Evolutionary conservation across 2,797 vertebrate genomes (phyloP).

Genomic region (Cuculus canorus): DNA sequence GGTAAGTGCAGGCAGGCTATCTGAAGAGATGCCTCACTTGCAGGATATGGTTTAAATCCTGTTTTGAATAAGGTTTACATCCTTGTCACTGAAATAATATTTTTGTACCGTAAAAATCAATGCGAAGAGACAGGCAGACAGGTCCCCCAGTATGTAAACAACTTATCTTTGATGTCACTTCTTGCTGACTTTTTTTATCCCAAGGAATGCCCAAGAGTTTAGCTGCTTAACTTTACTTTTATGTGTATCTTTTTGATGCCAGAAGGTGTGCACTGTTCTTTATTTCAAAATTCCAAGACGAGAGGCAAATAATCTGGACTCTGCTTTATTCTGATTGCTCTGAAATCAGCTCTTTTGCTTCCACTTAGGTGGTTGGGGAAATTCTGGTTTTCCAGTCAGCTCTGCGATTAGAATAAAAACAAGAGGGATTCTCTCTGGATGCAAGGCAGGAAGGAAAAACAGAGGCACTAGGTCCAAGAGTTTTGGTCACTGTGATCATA

Average conservation of each 20-base stretch:
- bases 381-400: conserved; percentile 48
- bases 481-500: conserved; percentile 58
- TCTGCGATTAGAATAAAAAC: conserved; percentile 37
- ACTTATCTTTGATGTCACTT: conserved; percentile 75
- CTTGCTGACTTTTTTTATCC: conserved; percentile 60
- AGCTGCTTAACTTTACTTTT: conserved; percentile 11
- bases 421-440: conserved; percentile 38
- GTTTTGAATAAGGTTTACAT: conserved; percentile 99
- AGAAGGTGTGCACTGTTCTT: background rate
- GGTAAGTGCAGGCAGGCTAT: conserved; percentile 79
- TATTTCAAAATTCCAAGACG: background rate
- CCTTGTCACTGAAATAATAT: conserved; percentile 96
- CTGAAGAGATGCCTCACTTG: conserved; percentile 85
- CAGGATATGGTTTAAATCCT: conserved; percentile 97
- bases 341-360: conserved; percentile 33
- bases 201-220: conserved; percentile 43
- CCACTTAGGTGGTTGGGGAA: conserved; percentile 45
- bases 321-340: background rate
- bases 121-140: conserved; percentile 69
- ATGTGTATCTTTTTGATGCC: background rate
- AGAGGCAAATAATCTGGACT: background rate
- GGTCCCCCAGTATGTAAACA: conserved; percentile 77
- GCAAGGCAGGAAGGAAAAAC: background rate
- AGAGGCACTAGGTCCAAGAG: conserved; percentile 31
- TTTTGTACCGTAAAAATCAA: conserved; percentile 91